Conservation (phyloP, 1,140 invertebrate species). For the Diplogasteroides magnus region DNA sequence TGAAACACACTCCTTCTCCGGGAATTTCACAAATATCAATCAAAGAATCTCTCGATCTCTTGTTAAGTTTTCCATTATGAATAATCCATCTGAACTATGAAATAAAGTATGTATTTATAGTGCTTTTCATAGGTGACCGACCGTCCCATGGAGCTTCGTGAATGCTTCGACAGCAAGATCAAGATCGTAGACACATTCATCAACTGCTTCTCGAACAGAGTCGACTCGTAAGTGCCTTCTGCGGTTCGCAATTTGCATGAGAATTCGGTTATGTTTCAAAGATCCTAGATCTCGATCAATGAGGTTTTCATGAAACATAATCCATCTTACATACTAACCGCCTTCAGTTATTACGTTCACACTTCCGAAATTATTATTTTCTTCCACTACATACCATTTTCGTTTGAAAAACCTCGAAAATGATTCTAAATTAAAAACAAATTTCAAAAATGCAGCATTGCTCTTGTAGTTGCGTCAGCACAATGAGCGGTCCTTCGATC, state of each 20-base stretch:
- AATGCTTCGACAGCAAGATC: conserved; percentile 33
- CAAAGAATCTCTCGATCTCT: neutral
- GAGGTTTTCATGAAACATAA: no score
- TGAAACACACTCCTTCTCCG: neutral
- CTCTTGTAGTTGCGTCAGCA: conserved; percentile 22
- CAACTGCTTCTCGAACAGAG: conserved; percentile 31
- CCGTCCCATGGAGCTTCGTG: conserved; percentile 22
- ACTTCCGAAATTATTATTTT: no score
- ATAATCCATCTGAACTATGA: neutral
- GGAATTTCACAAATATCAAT: neutral
- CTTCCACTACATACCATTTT: no score
- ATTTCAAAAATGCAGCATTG: no score
- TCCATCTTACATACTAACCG: no score
- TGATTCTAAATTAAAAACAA: no score
- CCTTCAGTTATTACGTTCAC: no score
- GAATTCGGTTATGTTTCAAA: no score
- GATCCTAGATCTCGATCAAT: no score
- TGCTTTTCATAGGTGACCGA: conserved; percentile 24
- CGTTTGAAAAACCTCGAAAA: no score
- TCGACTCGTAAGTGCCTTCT: conserved; percentile 25
- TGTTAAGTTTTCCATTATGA: conserved; percentile 4
- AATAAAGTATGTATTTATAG: conserved; percentile 5
- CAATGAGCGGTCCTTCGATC: conserved; percentile 26
- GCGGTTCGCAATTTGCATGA: no score
- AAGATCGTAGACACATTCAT: conserved; percentile 32